Conservation (phyloP, 2,888 invertebrate species). For the Rhagium mordax region DNA sequence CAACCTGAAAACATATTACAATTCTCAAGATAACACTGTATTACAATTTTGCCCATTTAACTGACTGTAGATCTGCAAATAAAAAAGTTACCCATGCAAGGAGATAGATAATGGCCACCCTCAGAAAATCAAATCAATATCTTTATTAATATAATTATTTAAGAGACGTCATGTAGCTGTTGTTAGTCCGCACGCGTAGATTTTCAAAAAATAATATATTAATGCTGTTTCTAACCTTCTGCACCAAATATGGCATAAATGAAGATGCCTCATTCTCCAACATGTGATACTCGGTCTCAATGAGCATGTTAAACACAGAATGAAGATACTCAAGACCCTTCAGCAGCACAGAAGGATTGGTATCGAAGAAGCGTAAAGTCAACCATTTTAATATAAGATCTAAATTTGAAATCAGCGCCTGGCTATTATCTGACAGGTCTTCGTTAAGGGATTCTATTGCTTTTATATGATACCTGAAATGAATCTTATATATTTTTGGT, state of each 20-base stretch:
- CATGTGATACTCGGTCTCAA: slow-evolving; percentile 87
- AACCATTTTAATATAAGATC: slow-evolving; percentile 98
- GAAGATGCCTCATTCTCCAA: slow-evolving; percentile 92
- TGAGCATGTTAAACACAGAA: slow-evolving; percentile 85
- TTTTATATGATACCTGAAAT: slow-evolving; percentile 89
- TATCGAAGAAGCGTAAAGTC: slow-evolving; percentile 97
- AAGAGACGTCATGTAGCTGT: too few relatives aligned
- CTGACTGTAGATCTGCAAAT: too few relatives aligned
- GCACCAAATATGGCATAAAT: slow-evolving; percentile 94
- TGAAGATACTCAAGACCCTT: slow-evolving; percentile 95
- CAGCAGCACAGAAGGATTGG: slow-evolving; percentile 96
- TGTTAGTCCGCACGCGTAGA: too few relatives aligned
- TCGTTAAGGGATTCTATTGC: slow-evolving; percentile 93
- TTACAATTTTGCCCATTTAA: too few relatives aligned
- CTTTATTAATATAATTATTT: too few relatives aligned
- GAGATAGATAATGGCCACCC: too few relatives aligned
- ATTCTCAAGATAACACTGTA: too few relatives aligned
- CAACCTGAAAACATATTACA: too few relatives aligned
- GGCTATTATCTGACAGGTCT: slow-evolving; percentile 84
- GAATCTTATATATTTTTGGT: not conserved
- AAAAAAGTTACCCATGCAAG: too few relatives aligned
- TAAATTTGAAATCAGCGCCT: slow-evolving; percentile 89
- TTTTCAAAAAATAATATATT: too few relatives aligned
- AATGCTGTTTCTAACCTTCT: slow-evolving; percentile 85
- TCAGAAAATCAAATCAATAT: too few relatives aligned